Conservation (phyloP, 2,888 invertebrate species). For the Agapostemon virescens region DNA sequence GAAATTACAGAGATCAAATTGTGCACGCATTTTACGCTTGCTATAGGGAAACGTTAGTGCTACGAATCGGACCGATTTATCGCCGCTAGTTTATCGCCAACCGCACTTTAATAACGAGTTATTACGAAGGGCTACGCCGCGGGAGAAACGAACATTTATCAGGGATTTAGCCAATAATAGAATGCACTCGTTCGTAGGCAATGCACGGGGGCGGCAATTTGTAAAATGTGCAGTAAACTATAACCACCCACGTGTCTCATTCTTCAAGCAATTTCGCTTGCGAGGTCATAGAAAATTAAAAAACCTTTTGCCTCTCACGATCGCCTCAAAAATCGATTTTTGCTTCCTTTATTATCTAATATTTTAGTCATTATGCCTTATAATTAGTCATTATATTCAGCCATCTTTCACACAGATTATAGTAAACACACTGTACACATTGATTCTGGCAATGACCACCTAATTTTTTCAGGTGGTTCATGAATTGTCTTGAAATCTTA, state of each 20-base stretch:
- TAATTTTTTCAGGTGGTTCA: too few species aligned
- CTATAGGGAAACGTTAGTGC: conserved; percentile 45
- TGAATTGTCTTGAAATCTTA: not conserved
- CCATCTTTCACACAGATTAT: too few species aligned
- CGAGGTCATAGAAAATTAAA: not conserved
- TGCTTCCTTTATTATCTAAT: too few species aligned
- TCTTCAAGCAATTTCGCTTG: conserved; percentile 6
- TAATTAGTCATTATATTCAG: too few species aligned
- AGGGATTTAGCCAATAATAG: conserved; percentile 70
- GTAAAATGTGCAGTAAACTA: conserved; percentile 65
- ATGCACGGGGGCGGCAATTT: conserved; percentile 68
- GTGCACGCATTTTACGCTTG: conserved; percentile 5
- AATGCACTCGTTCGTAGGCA: conserved; percentile 62
- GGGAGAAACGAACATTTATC: conserved; percentile 66
- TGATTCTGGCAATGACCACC: too few species aligned
- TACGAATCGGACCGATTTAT: conserved; percentile 64
- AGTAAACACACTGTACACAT: too few species aligned
- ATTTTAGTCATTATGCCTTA: too few species aligned
- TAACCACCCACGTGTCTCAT: conserved; percentile 56
- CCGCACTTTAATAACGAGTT: conserved; percentile 63
- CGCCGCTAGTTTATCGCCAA: conserved; percentile 60
- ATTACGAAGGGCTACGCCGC: conserved; percentile 50
- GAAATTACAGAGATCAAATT: not conserved
- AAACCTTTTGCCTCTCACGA: not conserved
- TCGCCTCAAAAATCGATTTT: too few species aligned